Evolutionary conservation across 2,888 invertebrate species (phyloP), one percentile per base, ranked within the genome.

Genomic region (Campaea margaritaria): DNA sequence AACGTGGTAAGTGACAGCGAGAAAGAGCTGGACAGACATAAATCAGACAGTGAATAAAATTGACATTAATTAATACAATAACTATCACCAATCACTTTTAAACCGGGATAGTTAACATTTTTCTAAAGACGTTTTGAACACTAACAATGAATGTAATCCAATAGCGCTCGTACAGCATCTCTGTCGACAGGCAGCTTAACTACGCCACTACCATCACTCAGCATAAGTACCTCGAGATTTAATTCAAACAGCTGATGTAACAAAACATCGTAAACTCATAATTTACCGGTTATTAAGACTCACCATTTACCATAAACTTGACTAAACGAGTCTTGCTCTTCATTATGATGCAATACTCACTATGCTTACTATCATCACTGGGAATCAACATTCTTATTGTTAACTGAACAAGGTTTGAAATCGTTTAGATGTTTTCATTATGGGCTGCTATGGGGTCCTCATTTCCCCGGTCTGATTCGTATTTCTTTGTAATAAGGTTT

Each of bases 191-290:
- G 3, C 21, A 21, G 21, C 21, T 2, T 12, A 36, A n/a, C n/a
- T n/a, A n/a, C n/a, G n/a, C n/a, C n/a, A n/a, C n/a, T n/a, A n/a
- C n/a, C 10, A 12, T 10, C 15, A 47, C 15, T 36, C 11, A 36
- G 8, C 47, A 14, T 28, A 45, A 12, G n/a, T 5, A 44, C 45
- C 10, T 14, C 5, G 13, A 11, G 11, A 31, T 31, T 44, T 13
- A 43, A 10, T 47, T 36, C 3, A 15, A 54, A 16, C 47, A 55
- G 42, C 56, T 57, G 57, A 50, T 57, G 57, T 57, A 50, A 45
- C 31, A 57, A 31, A 50, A 16, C 45, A 56, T 41, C 31, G 31
- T 45, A 45, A 44, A 50, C 15, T 44, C 28, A 44, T 45, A 50
- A 41, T 45, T 41, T 21, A 34, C 50, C 31, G 39, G 45, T 50